A percentile compares a stretch with the other conserved stretches of the same genome.
Conservation (phyloP, 2,888 invertebrate species). For the Rotaria magnacalcarata region DNA sequence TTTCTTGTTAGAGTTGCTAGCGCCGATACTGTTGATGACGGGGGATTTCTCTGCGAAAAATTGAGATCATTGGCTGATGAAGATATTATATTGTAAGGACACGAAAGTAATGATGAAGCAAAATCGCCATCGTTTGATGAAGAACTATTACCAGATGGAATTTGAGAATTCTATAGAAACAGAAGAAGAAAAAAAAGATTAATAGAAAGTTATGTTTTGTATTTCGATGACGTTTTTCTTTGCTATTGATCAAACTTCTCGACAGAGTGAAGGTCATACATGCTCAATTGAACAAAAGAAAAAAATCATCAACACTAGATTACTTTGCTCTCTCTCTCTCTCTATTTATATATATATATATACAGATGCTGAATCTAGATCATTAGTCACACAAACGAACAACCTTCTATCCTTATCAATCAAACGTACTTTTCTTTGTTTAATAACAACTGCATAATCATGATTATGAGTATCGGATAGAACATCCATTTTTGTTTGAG, state of each 20-base stretch:
- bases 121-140: neutral
- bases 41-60: neutral
- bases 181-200: too few relatives aligned
- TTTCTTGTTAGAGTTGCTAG: neutral
- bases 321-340: too few relatives aligned
- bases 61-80: neutral
- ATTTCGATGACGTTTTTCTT: too few relatives aligned
- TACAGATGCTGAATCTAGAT: neutral
- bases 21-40: neutral
- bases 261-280: too few relatives aligned
- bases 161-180: too few relatives aligned
- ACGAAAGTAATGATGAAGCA: neutral
- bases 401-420: neutral
- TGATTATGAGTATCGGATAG: neutral
- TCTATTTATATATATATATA: neutral
- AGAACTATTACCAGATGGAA: neutral
- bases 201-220: too few relatives aligned
- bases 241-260: too few relatives aligned
- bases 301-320: neutral
- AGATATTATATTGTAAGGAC: neutral
- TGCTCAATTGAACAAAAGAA: neutral
- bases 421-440: conserved; percentile 4
- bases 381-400: neutral
- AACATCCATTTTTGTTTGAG: neutral
- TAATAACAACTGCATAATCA: conserved; percentile 16